Conservation (phyloP, 2,888 invertebrate genomes). For the Choristoneura rosaceana region DNA sequence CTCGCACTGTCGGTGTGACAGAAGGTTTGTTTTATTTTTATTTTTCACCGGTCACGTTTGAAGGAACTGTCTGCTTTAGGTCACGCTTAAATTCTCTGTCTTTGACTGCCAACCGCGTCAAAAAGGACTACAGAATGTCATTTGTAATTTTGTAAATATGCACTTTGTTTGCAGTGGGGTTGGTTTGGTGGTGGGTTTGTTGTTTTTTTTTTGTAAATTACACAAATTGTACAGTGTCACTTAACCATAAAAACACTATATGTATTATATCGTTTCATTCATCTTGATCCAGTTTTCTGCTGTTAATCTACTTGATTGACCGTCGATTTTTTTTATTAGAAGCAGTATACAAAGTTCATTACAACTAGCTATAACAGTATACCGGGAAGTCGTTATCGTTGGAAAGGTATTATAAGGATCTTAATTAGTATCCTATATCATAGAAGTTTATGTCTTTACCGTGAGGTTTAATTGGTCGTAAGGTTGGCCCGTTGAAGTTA, state of each 20-base stretch:
- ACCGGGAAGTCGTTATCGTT: slow-evolving; percentile 47
- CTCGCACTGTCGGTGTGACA: slow-evolving; percentile 91
- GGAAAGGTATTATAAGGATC: slow-evolving; percentile 44
- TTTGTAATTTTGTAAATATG: slow-evolving; percentile 20
- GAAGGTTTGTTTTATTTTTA: slow-evolving; percentile 86
- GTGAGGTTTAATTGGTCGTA: slow-evolving; percentile 15
- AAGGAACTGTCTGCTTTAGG: slow-evolving; percentile 23
- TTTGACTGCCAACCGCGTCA: slow-evolving; percentile 1
- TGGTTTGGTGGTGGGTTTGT: slow-evolving; percentile 37
- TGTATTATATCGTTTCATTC: no score
- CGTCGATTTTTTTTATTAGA: slow-evolving; percentile 4
- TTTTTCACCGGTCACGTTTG: slow-evolving; percentile 46
- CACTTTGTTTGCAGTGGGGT: slow-evolving; percentile 21
- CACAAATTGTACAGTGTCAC: slow-evolving; percentile 8
- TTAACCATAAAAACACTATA: not conserved
- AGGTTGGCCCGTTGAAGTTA: not conserved
- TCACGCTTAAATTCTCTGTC: slow-evolving; percentile 30
- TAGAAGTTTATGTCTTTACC: slow-evolving; percentile 43
- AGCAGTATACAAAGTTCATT: slow-evolving; percentile 19
- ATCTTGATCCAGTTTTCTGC: no score
- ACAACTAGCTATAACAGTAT: slow-evolving; percentile 39
- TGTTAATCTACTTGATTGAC: not conserved
- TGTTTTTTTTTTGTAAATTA: slow-evolving; percentile 10
- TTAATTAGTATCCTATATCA: slow-evolving; percentile 54
- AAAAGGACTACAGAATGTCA: not conserved